Percentiles rank a stretch among this genome's conserved stretches.
These are phyloP conservation scores for Stigmatopora nigra DNA, from an alignment of 2,113 vertebrate species.

Conservation along the genomic window DNA sequence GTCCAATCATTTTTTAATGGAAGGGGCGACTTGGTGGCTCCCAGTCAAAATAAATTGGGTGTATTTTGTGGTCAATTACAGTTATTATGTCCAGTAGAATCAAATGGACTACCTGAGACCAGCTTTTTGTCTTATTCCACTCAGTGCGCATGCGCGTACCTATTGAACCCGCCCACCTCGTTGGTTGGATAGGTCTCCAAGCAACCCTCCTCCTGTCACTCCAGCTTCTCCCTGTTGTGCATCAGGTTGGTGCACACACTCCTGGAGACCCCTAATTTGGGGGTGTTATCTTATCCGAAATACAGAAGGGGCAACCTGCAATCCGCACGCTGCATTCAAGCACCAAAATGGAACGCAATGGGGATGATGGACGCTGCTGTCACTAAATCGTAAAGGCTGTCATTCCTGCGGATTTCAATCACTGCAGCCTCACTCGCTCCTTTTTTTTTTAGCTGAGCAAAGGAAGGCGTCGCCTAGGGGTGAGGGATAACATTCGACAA, in stretches of 20 bases:
- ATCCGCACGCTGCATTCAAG: neutral
- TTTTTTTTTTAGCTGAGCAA: neutral
- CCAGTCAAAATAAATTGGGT: too few species aligned
- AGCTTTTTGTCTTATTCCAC: neutral
- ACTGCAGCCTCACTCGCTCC: constrained; percentile 35
- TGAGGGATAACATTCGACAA: neutral
- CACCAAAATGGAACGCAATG: constrained; percentile 6
- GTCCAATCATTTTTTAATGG: too few species aligned
- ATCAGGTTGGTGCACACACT: constrained; percentile 3
- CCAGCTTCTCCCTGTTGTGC: neutral
- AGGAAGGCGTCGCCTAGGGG: neutral
- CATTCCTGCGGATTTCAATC: constrained; percentile 39
- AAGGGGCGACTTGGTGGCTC: too few species aligned
- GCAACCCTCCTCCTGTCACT: constrained; percentile 7
- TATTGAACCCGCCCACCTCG: neutral
- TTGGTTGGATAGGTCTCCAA: neutral
- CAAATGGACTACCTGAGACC: too few species aligned
- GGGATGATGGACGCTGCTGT: constrained; percentile 3
- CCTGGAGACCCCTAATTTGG: neutral
- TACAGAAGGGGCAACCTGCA: neutral
- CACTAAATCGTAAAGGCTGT: constrained; percentile 48
- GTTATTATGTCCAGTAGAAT: too few species aligned
- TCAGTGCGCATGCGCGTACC: neutral
- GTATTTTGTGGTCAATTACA: too few species aligned
- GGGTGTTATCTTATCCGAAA: neutral